Percentiles rank a stretch among this genome's conserved stretches.
Conservation (phyloP, 1,140 invertebrate species). For the Pectinophora gossypiella region DNA sequence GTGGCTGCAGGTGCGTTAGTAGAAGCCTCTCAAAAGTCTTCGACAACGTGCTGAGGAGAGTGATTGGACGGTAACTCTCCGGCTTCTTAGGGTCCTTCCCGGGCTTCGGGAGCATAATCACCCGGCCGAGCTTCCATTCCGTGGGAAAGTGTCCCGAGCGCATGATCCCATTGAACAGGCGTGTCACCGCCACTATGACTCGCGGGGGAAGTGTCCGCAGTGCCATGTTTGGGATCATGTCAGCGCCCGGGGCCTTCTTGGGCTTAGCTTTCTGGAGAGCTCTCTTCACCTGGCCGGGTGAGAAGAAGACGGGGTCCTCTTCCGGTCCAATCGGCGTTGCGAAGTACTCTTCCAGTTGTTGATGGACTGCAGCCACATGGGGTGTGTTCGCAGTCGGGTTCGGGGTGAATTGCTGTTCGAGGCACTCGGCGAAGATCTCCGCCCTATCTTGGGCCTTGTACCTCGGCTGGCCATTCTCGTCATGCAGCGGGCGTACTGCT, state of each 20-base stretch:
- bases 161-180: slow-evolving; percentile 16
- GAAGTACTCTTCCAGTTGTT: no score
- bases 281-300: slow-evolving; percentile 8
- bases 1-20: slow-evolving; percentile 16
- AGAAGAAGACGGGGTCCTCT: slow-evolving; percentile 14
- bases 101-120: slow-evolving; percentile 35
- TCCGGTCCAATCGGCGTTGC: slow-evolving; percentile 3
- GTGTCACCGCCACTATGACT: slow-evolving; percentile 7
- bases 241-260: slow-evolving; percentile 21
- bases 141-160: slow-evolving; percentile 28
- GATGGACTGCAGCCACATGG: no score
- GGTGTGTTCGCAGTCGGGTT: no score
- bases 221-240: slow-evolving; percentile 15
- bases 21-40: slow-evolving; percentile 42
- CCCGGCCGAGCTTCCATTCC: slow-evolving; percentile 33
- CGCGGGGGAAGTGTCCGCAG: slow-evolving; percentile 13
- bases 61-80: slow-evolving; percentile 40
- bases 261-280: not conserved
- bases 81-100: slow-evolving; percentile 22
- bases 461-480: slow-evolving; percentile 5
- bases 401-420: slow-evolving; percentile 22
- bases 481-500: slow-evolving; percentile 10
- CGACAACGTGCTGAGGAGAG: slow-evolving; percentile 24
- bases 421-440: slow-evolving; percentile 21
- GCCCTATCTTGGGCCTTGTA: slow-evolving; percentile 20